A percentile compares a stretch with the other conserved stretches of the same genome.
phyloP scores from a whole-genome alignment of 2,797 vertebrate species.

The Coccyzus lansbergi region DNA sequence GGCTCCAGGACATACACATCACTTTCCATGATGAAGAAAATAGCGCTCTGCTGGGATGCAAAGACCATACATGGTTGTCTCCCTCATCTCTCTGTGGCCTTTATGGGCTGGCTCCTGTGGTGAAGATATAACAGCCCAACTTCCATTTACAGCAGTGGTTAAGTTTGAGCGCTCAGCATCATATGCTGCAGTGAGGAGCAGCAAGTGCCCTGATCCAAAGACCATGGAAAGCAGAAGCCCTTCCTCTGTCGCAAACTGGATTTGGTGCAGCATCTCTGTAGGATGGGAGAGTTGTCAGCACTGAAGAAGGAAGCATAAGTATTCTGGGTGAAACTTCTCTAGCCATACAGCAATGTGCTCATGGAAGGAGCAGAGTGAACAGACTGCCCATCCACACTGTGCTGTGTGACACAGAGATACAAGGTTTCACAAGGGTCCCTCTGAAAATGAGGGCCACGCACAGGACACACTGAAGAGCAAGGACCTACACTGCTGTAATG shows the following conservation, averaged over 20 bases:
- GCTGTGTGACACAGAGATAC: not conserved
- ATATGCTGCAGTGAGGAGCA: not conserved
- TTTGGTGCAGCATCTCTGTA: not conserved
- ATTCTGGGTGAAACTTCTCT: not conserved
- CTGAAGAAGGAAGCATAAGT: not conserved
- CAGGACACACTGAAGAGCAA: not conserved
- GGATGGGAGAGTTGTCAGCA: accelerated
- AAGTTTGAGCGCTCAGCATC: not conserved
- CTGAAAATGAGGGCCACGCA: not conserved
- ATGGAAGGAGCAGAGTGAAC: not conserved
- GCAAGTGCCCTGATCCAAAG: not conserved
- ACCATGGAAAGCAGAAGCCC: not conserved
- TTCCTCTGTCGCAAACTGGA: not conserved
- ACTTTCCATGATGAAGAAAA: conserved; percentile 48
- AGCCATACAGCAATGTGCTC: not conserved
- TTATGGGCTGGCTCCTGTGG: not conserved
- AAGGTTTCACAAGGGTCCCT: not conserved
- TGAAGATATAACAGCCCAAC: not conserved
- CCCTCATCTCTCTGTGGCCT: not conserved
- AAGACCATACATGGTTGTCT: conserved; percentile 54
- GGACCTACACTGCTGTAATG: not conserved
- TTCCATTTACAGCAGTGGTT: conserved; percentile 58
- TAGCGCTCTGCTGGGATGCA: not conserved
- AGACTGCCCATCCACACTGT: not conserved
- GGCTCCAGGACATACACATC: not conserved